Evolutionary conservation across 2,888 invertebrate genomes (phyloP).

Genomic region (Microctonus brassicae): DNA sequence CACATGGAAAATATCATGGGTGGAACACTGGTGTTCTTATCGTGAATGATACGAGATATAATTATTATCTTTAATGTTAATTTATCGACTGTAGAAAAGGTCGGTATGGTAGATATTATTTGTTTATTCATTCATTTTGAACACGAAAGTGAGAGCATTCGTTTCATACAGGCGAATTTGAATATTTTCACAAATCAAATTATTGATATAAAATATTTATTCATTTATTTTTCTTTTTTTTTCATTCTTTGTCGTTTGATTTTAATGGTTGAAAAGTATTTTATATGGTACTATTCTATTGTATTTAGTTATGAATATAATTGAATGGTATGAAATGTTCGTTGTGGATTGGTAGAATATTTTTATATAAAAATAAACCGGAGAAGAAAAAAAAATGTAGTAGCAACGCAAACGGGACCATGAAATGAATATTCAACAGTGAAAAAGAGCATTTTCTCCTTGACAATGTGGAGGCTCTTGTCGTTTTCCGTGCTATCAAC

Average conservation of each 20-base stretch:
- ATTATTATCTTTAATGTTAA: too few species aligned
- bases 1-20: too few species aligned
- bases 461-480: constrained; percentile 36
- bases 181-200: background rate
- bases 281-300: background rate
- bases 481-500: constrained; percentile 37
- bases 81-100: background rate
- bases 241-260: background rate
- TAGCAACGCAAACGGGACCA: constrained; percentile 54
- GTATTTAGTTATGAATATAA: background rate
- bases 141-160: background rate
- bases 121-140: background rate
- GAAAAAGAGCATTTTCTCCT: constrained; percentile 56
- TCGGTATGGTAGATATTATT: background rate
- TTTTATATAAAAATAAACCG: constrained; percentile 20
- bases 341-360: background rate
- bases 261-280: constrained; percentile 4
- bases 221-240: too few species aligned
- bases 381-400: constrained; percentile 34
- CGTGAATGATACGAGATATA: too few species aligned
- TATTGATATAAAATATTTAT: background rate
- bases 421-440: constrained; percentile 64
- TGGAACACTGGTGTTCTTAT: too few species aligned
- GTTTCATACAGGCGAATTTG: background rate
- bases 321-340: background rate